These are phyloP conservation scores for Prochilodus magdalenae DNA, from an alignment of 2,113 vertebrate species.

Conservation along the genomic window DNA sequence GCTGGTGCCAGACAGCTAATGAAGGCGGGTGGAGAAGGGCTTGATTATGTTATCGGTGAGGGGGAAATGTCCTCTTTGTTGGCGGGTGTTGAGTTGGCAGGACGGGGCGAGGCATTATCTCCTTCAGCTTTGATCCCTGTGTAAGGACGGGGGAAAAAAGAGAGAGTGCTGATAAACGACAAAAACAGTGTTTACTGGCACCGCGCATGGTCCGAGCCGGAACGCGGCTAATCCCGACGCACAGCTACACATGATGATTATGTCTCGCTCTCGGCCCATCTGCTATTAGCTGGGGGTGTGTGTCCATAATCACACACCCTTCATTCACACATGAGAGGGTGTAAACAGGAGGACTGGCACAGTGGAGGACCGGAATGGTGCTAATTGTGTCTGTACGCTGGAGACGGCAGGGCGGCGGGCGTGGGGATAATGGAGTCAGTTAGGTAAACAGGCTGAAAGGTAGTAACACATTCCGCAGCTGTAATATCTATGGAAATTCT, in stretches of 20 bases:
- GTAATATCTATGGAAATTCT: background rate
- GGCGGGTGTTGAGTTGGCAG: constrained; percentile 63
- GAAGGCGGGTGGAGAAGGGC: constrained; percentile 71
- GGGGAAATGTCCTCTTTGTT: constrained; percentile 73
- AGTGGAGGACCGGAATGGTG: constrained; percentile 8
- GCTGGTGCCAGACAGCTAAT: constrained; percentile 69
- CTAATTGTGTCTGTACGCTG: constrained; percentile 21
- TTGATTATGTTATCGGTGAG: constrained; percentile 73
- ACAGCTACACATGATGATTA: constrained; percentile 14
- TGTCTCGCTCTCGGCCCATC: background rate
- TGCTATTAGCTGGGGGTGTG: background rate
- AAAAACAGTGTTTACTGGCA: background rate
- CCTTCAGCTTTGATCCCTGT: background rate
- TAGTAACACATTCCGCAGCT: background rate
- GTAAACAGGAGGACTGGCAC: constrained; percentile 24
- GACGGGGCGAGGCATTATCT: constrained; percentile 60
- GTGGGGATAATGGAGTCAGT: constrained; percentile 24
- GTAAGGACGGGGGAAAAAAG: background rate
- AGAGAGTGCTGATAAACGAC: constrained; percentile 18
- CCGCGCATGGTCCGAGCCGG: background rate
- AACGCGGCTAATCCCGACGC: constrained; percentile 9
- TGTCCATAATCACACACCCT: constrained; percentile 21
- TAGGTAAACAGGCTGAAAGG: constrained; percentile 47
- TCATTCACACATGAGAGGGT: constrained; percentile 10
- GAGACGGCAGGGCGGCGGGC: background rate